These are phyloP conservation scores for Spicauda simplicius DNA, from an alignment of 2,888 invertebrate genomes.

Conservation along the genomic window DNA sequence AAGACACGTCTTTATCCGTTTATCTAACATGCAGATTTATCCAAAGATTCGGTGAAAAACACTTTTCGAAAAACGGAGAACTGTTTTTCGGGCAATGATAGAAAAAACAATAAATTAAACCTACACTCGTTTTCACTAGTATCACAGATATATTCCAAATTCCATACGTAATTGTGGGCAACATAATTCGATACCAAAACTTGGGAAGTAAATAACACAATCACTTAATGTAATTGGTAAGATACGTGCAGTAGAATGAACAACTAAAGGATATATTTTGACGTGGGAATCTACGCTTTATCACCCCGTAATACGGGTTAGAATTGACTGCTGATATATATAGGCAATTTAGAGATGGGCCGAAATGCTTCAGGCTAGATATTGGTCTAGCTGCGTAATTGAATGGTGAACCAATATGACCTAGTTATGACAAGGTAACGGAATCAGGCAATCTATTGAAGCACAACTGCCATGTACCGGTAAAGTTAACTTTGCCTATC, in stretches of 20 bases:
- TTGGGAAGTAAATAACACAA: slow-evolving; percentile 61
- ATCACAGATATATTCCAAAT: too few relatives aligned
- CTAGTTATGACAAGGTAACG: slow-evolving; percentile 53
- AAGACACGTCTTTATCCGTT: too few relatives aligned
- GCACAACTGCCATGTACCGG: too few relatives aligned
- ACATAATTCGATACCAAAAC: slow-evolving; percentile 4
- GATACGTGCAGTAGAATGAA: slow-evolving; percentile 66
- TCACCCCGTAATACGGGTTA: slow-evolving; percentile 39
- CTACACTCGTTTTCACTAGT: too few relatives aligned
- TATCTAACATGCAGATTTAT: too few relatives aligned
- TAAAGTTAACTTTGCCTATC: too few relatives aligned
- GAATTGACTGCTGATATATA: slow-evolving; percentile 44
- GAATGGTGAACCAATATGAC: slow-evolving; percentile 64
- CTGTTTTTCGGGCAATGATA: too few relatives aligned
- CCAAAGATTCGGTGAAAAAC: too few relatives aligned
- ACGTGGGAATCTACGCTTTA: slow-evolving; percentile 46
- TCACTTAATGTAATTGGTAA: slow-evolving; percentile 80
- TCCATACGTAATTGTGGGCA: background rate
- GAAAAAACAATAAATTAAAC: too few relatives aligned
- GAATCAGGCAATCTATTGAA: background rate
- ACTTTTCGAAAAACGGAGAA: too few relatives aligned
- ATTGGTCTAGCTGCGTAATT: slow-evolving; percentile 74
- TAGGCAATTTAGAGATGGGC: slow-evolving; percentile 68
- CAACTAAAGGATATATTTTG: slow-evolving; percentile 67
- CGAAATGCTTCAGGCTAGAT: slow-evolving; percentile 65